Conservation (phyloP, 2,888 invertebrate species). For the Lysandra bellargus region DNA sequence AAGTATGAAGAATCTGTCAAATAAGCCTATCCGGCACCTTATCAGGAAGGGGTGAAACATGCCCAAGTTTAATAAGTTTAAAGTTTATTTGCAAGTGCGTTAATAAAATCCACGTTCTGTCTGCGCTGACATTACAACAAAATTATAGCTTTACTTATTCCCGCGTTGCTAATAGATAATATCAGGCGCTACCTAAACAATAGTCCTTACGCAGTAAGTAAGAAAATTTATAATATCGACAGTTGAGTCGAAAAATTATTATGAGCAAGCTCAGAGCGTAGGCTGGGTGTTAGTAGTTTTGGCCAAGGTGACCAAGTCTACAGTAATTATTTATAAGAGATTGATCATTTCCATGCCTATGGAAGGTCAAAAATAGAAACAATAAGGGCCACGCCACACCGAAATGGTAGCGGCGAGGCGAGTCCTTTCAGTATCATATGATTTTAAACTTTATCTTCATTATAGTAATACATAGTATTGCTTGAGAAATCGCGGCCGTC, state of each 20-base stretch:
- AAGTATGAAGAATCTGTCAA: too few relatives aligned
- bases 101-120: too few relatives aligned
- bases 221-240: neutral
- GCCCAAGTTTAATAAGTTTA: too few relatives aligned
- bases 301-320: conserved; percentile 15
- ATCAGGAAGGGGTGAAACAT: too few relatives aligned
- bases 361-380: conserved; percentile 5
- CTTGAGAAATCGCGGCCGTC: too few relatives aligned
- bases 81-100: too few relatives aligned
- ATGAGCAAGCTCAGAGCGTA: neutral
- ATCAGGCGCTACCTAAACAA: neutral
- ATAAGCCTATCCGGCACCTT: too few relatives aligned
- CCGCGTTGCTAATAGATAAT: neutral
- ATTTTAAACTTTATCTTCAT: too few relatives aligned
- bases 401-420: too few relatives aligned
- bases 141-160: neutral
- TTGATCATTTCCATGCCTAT: neutral
- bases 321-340: conserved; percentile 11
- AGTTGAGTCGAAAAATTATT: neutral
- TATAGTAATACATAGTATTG: too few relatives aligned
- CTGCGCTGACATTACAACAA: neutral
- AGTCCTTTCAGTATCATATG: too few relatives aligned
- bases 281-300: neutral
- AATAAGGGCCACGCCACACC: neutral
- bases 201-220: too few relatives aligned